A percentile compares a stretch with the other conserved stretches of the same genome.
phyloP scores from a whole-genome alignment of 1,140 invertebrate species.

The Ridgeia piscesae region DNA sequence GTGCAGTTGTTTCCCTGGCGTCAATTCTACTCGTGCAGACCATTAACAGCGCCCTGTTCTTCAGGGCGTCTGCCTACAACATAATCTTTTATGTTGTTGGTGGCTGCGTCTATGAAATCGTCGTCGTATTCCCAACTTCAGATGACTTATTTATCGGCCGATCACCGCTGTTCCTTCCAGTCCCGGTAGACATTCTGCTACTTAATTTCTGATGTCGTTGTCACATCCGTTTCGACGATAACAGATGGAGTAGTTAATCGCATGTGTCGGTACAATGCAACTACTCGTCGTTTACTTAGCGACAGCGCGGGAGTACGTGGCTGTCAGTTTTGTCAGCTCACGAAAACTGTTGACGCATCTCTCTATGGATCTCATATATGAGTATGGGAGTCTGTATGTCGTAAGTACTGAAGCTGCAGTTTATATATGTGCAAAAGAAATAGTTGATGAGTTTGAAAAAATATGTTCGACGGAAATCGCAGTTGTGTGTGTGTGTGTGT shows the following conservation, averaged over 20 bases:
- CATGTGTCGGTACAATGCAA: not conserved
- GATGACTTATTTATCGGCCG: not conserved
- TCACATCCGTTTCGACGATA: not conserved
- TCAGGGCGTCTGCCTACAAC: not conserved
- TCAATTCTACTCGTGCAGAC: not conserved
- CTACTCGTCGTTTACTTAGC: not conserved
- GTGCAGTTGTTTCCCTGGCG: not conserved
- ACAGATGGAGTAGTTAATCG: not conserved
- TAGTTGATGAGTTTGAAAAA: too few relatives aligned
- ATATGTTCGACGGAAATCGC: too few relatives aligned
- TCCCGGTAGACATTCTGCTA: not conserved
- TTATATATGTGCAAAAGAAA: too few relatives aligned
- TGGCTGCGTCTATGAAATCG: not conserved
- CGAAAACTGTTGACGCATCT: not conserved
- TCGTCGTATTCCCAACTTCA: not conserved
- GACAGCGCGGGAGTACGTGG: not conserved
- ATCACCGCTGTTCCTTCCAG: not conserved
- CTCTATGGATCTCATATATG: not conserved
- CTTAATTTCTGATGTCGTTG: constrained; percentile 1
- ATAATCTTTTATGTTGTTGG: not conserved
- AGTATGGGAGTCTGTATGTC: not conserved
- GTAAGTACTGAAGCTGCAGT: too few relatives aligned
- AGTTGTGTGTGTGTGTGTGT: too few relatives aligned
- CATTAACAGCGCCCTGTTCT: not conserved
- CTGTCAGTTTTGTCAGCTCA: not conserved